Conservation (phyloP, 23 tunicate genomes). For the Clavelina lepadiformis region DNA sequence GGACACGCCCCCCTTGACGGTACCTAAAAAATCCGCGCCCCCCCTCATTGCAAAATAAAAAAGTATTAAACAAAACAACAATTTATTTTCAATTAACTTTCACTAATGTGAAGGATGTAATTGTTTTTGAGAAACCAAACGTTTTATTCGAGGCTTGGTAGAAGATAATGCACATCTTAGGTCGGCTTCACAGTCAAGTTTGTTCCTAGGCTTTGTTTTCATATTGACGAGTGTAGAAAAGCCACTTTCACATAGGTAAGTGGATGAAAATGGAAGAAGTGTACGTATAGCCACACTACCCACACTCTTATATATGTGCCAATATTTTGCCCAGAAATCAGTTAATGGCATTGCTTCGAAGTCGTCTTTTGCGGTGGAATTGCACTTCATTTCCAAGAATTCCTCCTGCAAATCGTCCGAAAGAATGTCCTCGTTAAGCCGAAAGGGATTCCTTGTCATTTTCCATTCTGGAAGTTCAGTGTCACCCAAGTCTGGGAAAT, state of each 20-base stretch:
- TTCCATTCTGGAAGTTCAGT: constrained; percentile 38
- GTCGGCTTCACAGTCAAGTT: constrained; percentile 43
- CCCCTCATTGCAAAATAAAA: not conserved
- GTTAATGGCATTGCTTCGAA: constrained; percentile 25
- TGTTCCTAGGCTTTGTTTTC: constrained; percentile 32
- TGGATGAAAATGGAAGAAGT: constrained; percentile 26
- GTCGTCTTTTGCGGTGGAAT: constrained; percentile 29
- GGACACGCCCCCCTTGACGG: too few relatives aligned
- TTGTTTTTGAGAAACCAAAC: constrained; percentile 10
- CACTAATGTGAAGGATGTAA: constrained; percentile 8
- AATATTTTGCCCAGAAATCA: constrained; percentile 32
- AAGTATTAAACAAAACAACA: not conserved
- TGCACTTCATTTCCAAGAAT: constrained; percentile 26
- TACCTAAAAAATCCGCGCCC: constrained; percentile 23
- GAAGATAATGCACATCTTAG: constrained; percentile 30
- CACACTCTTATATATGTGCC: constrained; percentile 15
- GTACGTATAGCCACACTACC: constrained; percentile 25
- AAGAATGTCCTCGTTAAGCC: constrained; percentile 28
- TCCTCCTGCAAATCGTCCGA: constrained; percentile 26
- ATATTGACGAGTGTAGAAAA: constrained; percentile 33
- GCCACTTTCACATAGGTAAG: constrained; percentile 19
- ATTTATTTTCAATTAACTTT: not conserved
- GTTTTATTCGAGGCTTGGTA: constrained; percentile 36
- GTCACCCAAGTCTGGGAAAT: constrained; percentile 28
- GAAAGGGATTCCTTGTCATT: constrained; percentile 54